A percentile compares a stretch with the other conserved stretches of the same genome.
These are phyloP conservation scores for Poeciliopsis presidionis DNA, from an alignment of 2,797 vertebrate species.

Conservation along the genomic window DNA sequence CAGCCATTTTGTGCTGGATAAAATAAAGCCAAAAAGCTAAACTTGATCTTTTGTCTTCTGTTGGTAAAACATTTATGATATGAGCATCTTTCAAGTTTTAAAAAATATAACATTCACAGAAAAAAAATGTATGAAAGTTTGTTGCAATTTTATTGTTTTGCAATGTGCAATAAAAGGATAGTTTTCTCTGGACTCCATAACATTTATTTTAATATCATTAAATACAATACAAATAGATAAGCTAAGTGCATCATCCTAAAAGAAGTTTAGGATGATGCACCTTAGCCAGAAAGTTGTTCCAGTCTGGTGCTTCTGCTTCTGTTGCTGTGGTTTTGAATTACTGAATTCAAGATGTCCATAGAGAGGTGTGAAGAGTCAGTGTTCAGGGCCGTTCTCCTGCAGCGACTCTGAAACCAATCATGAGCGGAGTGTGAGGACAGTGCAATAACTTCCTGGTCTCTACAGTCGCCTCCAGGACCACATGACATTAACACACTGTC, in stretches of 20 bases:
- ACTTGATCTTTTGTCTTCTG: conserved; percentile 11
- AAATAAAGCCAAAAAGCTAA: conserved; percentile 39
- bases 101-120: not conserved
- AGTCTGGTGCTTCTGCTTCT: not conserved
- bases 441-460: not conserved
- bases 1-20: conserved; percentile 70
- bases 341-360: not conserved
- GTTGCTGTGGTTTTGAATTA: not conserved
- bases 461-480: not conserved
- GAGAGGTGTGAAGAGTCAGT: not conserved
- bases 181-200: not conserved
- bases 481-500: not conserved
- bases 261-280: not conserved
- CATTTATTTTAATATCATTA: not conserved
- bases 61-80: not conserved
- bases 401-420: not conserved
- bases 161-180: not conserved
- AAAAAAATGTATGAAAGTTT: not conserved
- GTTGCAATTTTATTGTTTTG: not conserved
- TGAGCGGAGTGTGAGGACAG: not conserved
- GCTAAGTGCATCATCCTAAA: not conserved
- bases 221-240: not conserved
- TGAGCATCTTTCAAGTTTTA: not conserved
- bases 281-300: not conserved
- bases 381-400: not conserved